A percentile compares a stretch with the other conserved stretches of the same genome.
Evolutionary conservation across 2,113 vertebrate genomes (phyloP).

Genomic region (Phalacrocorax brasilianus): DNA sequence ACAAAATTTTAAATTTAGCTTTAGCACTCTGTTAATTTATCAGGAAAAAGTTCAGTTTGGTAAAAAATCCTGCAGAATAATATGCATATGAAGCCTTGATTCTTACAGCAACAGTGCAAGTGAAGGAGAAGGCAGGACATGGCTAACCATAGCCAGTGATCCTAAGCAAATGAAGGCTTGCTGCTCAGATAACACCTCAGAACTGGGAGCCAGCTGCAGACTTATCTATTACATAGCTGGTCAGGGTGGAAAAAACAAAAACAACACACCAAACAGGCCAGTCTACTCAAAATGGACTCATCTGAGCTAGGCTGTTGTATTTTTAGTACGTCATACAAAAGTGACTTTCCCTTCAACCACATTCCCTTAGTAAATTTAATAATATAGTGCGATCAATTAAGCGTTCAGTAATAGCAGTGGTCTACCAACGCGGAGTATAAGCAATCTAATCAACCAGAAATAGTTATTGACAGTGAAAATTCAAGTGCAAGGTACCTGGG

Average conservation of each 20-base stretch:
- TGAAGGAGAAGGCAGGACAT: conserved; percentile 19
- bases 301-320: not conserved
- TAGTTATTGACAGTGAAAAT: not conserved
- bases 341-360: not conserved
- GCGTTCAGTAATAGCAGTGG: not conserved
- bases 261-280: not conserved
- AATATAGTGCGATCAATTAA: not conserved
- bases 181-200: conserved; percentile 66
- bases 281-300: not conserved
- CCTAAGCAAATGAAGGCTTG: conserved; percentile 65
- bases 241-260: not conserved
- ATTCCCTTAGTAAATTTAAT: not conserved
- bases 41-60: conserved; percentile 18
- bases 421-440: not conserved
- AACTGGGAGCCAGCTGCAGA: conserved; percentile 44
- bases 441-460: not conserved
- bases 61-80: conserved; percentile 56
- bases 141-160: conserved; percentile 56
- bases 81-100: conserved; percentile 67
- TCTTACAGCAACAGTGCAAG: conserved; percentile 59
- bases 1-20: conserved; percentile 24
- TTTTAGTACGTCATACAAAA: not conserved
- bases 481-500: conserved; percentile 8
- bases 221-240: conserved; percentile 3
- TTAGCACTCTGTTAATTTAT: conserved; percentile 27